Conservation (phyloP, 2,888 invertebrate species). For the Diarsia mendica region DNA sequence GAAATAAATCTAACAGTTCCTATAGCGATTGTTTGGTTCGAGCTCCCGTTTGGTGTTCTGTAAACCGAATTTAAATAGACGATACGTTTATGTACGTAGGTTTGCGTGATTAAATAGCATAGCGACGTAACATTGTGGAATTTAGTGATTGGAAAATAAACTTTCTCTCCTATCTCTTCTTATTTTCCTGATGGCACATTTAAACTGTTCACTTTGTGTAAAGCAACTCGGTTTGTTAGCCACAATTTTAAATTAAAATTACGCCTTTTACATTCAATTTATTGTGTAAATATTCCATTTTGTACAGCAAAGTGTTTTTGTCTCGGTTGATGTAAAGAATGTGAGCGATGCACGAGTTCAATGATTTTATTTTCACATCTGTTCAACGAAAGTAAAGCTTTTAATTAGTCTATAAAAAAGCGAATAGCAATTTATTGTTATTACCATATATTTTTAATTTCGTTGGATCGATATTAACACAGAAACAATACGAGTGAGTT, state of each 20-base stretch:
- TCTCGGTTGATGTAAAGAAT: slow-evolving; percentile 39
- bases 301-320: slow-evolving; percentile 21
- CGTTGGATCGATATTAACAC: background rate
- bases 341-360: slow-evolving; percentile 34
- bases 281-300: slow-evolving; percentile 39
- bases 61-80: slow-evolving; percentile 56
- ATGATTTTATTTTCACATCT: slow-evolving; percentile 42
- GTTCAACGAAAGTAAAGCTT: slow-evolving; percentile 20
- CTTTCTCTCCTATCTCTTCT: background rate
- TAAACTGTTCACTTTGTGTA: slow-evolving; percentile 10
- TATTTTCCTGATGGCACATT: slow-evolving; percentile 1
- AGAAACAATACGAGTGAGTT: background rate
- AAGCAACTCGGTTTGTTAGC: slow-evolving; percentile 7
- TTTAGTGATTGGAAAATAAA: background rate
- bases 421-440: slow-evolving; percentile 15
- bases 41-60: slow-evolving; percentile 58
- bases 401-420: slow-evolving; percentile 26
- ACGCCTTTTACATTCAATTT: slow-evolving; percentile 29
- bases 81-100: slow-evolving; percentile 20
- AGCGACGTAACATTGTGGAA: background rate
- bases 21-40: slow-evolving; percentile 76
- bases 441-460: background rate
- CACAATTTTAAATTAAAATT: slow-evolving; percentile 18
- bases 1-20: slow-evolving; percentile 80
- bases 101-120: slow-evolving; percentile 10